Evolutionary conservation across 2,888 invertebrate species (phyloP), one percentile per base, ranked within the genome.

Genomic region (Spodoptera picta): DNA sequence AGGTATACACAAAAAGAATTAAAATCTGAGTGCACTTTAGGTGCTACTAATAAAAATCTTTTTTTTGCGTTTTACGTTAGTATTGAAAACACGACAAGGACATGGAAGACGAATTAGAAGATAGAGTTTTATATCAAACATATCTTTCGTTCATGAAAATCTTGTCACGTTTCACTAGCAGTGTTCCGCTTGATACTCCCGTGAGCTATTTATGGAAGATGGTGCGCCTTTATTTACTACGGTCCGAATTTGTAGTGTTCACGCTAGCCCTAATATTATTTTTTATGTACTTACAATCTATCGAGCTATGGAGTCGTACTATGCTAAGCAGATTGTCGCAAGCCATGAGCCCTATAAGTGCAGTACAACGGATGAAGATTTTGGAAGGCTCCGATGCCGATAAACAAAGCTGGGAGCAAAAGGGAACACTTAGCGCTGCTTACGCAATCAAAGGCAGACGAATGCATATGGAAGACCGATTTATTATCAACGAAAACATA

Each of bases 71-170:
- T 71, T 77, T 76, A 66, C 65, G 60, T 68, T 71, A 78, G 63
- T 67, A 78, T 62, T 73, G 73, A 53, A 74, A 56, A 65, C 59
- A 67, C 69, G 60, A 64, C 81, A 83, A 84, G 90, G 93, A 92
- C 85, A 98, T 98, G 98, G 98, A 98, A 96, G 98, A 98, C 97
- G 98, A 98, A 95, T 95, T 98, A 86, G 98, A 98, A 94, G 98
- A 98, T 85, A 96, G 96, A 95, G 96, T 98, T 84, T 95, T 98
- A 84, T 97, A 98, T 92, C 98, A 98, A 95, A 97, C 98, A 42
- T 97, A 97, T 92, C 93, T 97, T 77, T 97, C 98, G 77, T 97
- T 98, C 90, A 96, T 97, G 96, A 98, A 97, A 95, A 95, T 98
- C 77, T 93, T 98, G 87, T 98, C 98, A 56, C 97, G 97, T 90